Percentiles rank a stretch among this genome's conserved stretches.
Evolutionary conservation across 64 coral and sea anemone species (phyloP).

Genomic region (Dendronephthya gigantea): DNA sequence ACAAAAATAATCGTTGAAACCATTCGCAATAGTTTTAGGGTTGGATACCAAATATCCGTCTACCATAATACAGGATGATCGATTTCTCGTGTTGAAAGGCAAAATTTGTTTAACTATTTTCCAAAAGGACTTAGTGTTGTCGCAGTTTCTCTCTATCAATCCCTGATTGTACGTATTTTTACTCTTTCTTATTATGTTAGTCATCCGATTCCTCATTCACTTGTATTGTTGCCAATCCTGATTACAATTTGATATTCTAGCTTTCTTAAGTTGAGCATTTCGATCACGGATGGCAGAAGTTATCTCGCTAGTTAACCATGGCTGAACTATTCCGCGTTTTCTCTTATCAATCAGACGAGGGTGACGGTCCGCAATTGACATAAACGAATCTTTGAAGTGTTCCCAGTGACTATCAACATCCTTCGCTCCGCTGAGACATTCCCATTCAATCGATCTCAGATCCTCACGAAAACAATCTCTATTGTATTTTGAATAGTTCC

Average conservation of each 20-base stretch:
- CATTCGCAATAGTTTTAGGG: background rate
- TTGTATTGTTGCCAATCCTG: conserved; percentile 41
- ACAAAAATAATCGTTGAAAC: background rate
- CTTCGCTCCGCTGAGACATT: background rate
- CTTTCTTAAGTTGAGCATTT: conserved; percentile 38
- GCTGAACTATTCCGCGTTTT: conserved; percentile 35
- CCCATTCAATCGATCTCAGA: background rate
- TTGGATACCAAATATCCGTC: background rate
- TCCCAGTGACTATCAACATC: conserved; percentile 9
- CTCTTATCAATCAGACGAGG: conserved; percentile 38
- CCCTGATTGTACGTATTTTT: conserved; percentile 31
- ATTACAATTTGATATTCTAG: conserved; percentile 44
- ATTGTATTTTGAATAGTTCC: conserved; percentile 25
- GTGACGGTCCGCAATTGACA: conserved; percentile 44
- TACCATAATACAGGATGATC: conserved; percentile 6
- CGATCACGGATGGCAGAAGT: conserved; percentile 34
- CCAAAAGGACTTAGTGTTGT: conserved; percentile 33
- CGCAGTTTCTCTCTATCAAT: conserved; percentile 26
- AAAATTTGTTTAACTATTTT: conserved; percentile 39
- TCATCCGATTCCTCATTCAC: conserved; percentile 42
- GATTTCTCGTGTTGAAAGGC: background rate
- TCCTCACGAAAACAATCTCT: conserved; percentile 14
- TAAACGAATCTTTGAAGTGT: conserved; percentile 21
- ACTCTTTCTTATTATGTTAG: conserved; percentile 36
- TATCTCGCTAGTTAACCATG: conserved; percentile 44